Evolutionary conservation across 2,797 vertebrate species (phyloP).

Genomic region (Enteromius radiatus): DNA sequence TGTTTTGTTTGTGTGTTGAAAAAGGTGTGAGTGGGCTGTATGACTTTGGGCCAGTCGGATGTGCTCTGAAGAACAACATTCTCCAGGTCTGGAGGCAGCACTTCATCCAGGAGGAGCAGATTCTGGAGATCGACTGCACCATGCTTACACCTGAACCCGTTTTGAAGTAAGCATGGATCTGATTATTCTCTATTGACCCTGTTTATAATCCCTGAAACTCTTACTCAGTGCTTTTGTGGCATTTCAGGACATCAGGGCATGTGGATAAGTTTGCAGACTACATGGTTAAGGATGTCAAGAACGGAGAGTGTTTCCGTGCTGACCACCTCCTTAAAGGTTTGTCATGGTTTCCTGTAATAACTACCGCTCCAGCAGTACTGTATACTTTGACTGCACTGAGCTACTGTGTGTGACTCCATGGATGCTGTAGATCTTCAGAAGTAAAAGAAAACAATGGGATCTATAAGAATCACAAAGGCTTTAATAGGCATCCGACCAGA

Average conservation of each 20-base stretch:
- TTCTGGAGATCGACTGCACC: conserved; percentile 98
- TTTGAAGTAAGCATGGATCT: conserved; percentile 83
- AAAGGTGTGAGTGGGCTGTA: conserved; percentile 96
- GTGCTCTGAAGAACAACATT: conserved; percentile 97
- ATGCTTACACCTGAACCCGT: conserved; percentile 96
- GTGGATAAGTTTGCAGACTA: conserved; percentile 99
- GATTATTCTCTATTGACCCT: neutral
- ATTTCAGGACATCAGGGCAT: conserved; percentile 91
- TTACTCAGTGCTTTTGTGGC: conserved; percentile 27
- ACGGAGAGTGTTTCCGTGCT: conserved; percentile 95
- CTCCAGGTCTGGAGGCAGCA: conserved; percentile 96
- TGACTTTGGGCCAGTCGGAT: conserved; percentile 96
- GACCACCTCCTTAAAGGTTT: conserved; percentile 98
- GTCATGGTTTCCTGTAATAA: neutral
- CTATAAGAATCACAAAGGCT: conserved; percentile 64
- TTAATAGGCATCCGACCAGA: conserved; percentile 33
- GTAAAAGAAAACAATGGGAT: conserved; percentile 39
- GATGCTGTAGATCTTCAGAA: neutral
- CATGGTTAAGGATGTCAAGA: conserved; percentile 99
- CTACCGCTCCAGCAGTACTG: neutral
- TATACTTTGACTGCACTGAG: neutral
- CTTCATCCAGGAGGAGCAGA: conserved; percentile 99
- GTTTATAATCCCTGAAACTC: neutral
- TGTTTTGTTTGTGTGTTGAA: conserved; percentile 24
- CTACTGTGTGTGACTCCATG: neutral